phyloP scores from a whole-genome alignment of 37 sponge, comb jelly and placozoan genomes.

The Theonella swinhoei region DNA sequence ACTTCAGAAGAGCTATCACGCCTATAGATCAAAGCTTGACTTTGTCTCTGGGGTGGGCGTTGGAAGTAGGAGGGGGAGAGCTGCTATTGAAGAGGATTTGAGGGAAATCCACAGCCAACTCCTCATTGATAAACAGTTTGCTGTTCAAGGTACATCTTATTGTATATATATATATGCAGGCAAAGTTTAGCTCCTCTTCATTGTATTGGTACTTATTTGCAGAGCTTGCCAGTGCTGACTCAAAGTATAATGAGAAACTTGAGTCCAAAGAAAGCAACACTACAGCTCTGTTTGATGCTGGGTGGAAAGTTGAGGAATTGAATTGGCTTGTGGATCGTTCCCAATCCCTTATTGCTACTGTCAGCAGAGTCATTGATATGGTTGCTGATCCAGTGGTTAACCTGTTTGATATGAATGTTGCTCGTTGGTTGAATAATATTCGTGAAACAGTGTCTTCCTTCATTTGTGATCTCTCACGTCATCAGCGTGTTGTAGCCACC shows the following conservation, averaged over 20 bases:
- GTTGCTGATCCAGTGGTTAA: background rate
- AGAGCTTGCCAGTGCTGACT: background rate
- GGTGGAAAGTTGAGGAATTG: constrained; percentile 28
- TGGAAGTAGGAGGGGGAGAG: background rate
- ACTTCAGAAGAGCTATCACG: background rate
- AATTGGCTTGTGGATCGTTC: background rate
- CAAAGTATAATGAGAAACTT: background rate
- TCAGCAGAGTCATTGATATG: background rate
- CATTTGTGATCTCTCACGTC: constrained; percentile 2
- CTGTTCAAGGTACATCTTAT: background rate
- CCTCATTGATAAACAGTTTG: constrained; percentile 5
- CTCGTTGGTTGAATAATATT: background rate
- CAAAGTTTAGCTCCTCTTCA: background rate
- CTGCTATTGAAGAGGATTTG: background rate
- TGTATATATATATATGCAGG: background rate
- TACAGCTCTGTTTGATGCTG: constrained; percentile 18
- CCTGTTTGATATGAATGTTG: background rate
- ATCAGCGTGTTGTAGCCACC: background rate
- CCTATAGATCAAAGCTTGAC: background rate
- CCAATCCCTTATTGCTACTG: background rate
- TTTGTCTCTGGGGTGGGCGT: background rate
- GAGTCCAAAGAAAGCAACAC: background rate
- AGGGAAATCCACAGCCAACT: background rate
- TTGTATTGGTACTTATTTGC: background rate
- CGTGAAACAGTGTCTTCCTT: background rate